Evolutionary conservation across 2,888 invertebrate species (phyloP), one percentile per base, ranked within the genome.

Genomic region (Apamea monoglypha): DNA sequence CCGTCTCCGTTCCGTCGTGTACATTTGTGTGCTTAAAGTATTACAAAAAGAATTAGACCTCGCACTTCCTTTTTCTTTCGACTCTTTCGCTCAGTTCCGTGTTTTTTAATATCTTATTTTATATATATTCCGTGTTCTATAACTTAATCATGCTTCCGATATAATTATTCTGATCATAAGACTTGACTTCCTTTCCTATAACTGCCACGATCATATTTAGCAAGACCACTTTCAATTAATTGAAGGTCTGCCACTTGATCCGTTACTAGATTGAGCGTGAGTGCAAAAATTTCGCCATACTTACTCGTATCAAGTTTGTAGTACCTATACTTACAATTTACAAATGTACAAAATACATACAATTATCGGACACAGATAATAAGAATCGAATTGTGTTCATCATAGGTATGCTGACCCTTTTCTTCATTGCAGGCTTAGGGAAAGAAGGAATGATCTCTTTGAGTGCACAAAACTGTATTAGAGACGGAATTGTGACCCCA

Each of bases 181-280:
- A 16, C 21, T 32, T 25, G 1, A 71, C 59, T 83, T 73, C 85
- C 75, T 80, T 44, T 82, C 44, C 40, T 59, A 32, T 25, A 75
- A 59, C 18, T 47, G 18, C 21, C 25, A 5, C 16, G n/a, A 74
- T 47, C 76, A 25, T 36, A 67, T 82, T 77, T 61, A 82, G 73
- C 63, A 73, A 78, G 50, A 84, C 83, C 66, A 84, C 84, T 84
- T 84, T 86, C 86, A 64, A 82, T 73, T 73, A 29, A 36, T n/a
- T 66, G 83, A 84, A 84, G 86, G 84, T 74, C 86, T 74, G 8
- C 82, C n/a, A 44, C 64, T 67, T n/a, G n/a, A 14, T 47, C 21
- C 29, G 78, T 61, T 75, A 56, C 82, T 82, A 78, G 75, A 82
- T 73, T 44, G 59, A 63, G 59, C 47, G 32, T 74, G 53, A 85